Base-by-base conservation (phyloP, 2,888 invertebrate species). In the Macaria liturata region DNA sequence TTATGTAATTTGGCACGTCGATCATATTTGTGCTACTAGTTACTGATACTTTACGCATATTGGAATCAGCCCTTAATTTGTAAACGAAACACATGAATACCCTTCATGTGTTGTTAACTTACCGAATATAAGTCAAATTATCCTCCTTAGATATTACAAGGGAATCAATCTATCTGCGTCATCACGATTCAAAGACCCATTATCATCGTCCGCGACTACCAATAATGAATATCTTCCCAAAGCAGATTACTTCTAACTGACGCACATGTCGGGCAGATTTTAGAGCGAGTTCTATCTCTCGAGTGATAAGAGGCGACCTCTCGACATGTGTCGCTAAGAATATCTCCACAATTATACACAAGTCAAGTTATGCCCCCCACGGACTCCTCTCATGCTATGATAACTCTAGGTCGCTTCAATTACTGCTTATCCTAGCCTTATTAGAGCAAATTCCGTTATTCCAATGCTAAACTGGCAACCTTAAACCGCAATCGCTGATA, bases 361-460 rank as follows among this genome's bases (percentile, higher is more conserved):
- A 62, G 70, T 71, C 66, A 69, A 61, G 71, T 67, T 59, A 65
- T 67, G 76, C 83, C 90, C 90, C 90, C 90, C 90, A 90, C 90
- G 87, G 79, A 84, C 75, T 79, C 80, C 80, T 77, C 84, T 83
- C 88, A 84, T 89, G 89, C 72, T 65, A 67, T 58, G 86, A 89
- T 88, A 87, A 79, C 66, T 59, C 53, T 70, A 74, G 83, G 85
- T 85, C 83, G 65, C 66, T 70, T 61, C 64, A 70, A 75, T 80
- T 74, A 73, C 62, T 66, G 66, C 67, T 71, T 76, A 76, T 76
- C 68, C 69, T 69, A 71, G 65, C 68, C 66, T 72, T 69, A 69
- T 68, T 67, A 67, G 76, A 74, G 81, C 61, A 77, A 78, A 79
- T 80, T 81, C 76, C 80, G 80, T 58, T 56, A 44, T 39, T 51